phyloP scores from a whole-genome alignment of 2,797 vertebrate species.

The Buceros bicornis region DNA sequence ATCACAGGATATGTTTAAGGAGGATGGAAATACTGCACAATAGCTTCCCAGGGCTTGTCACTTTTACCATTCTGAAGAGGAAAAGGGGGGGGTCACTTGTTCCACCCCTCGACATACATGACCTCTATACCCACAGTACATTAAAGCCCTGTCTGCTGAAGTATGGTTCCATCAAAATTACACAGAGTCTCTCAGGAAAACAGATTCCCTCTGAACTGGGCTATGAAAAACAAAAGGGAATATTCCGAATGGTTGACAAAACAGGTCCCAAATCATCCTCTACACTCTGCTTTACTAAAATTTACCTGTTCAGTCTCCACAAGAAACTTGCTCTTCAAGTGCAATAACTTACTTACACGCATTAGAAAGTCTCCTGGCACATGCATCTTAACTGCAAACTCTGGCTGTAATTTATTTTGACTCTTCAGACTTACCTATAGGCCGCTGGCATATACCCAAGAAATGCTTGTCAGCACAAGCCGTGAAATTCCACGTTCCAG shows the following conservation, averaged over 20 bases:
- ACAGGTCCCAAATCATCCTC: not conserved
- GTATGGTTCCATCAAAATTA: not conserved
- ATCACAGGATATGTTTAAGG: not conserved
- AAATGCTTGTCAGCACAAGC: conserved; percentile 82
- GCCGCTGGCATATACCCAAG: conserved; percentile 88
- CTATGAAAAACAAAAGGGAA: not conserved
- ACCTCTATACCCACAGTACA: not conserved
- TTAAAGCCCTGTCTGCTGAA: not conserved
- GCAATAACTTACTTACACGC: not conserved
- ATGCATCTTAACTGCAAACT: not conserved
- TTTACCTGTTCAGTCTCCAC: not conserved
- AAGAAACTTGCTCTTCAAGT: not conserved
- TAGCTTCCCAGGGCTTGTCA: not conserved
- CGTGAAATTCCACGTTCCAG: conserved; percentile 93
- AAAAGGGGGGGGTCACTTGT: not conserved
- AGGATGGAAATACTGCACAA: not conserved
- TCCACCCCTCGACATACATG: not conserved
- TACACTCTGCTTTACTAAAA: not conserved
- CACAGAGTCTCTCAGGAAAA: not conserved
- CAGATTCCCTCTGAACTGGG: not conserved
- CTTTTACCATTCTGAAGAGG: not conserved
- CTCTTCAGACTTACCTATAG: conserved; percentile 82
- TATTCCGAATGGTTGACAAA: not conserved
- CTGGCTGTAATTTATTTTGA: not conserved
- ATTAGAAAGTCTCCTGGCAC: not conserved